Evolutionary conservation across 1,140 invertebrate genomes (phyloP), one percentile per base, ranked within the genome.

Genomic region (Cephus cinctus): DNA sequence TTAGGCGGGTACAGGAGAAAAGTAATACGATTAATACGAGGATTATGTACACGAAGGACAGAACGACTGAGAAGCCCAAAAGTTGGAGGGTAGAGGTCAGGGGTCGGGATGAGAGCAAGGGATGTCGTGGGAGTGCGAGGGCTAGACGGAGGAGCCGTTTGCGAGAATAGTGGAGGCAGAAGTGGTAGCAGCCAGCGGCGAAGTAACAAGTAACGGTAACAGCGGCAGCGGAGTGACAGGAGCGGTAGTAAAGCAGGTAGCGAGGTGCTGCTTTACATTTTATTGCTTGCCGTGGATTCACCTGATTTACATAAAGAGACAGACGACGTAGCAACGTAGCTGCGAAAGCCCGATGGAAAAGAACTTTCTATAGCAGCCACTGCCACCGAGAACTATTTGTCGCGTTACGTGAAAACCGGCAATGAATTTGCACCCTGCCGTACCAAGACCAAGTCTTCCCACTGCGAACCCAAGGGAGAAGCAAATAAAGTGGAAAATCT

Each of bases 201-300:
- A 8, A n/a, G n/a, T n/a, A n/a, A n/a, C n/a, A n/a, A n/a, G n/a
- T n/a, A n/a, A n/a, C n/a, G n/a, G n/a, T n/a, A n/a, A n/a, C n/a
- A n/a, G n/a, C n/a, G n/a, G n/a, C n/a, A n/a, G n/a, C n/a, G n/a
- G n/a, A n/a, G n/a, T 27, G 25, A 27, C 8, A 27, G 25, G 25
- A n/a, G 25, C 25, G 8, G 25, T 6, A 27, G 8, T 6, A 8
- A 27, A 6, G 8, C 8, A 30, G 19, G 20, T 15, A 6, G 31
- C 12, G 43, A 38, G 39, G 21, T 41, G 45, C 56, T 63, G 43
- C 47, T 65, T 65, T 65, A 58, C 59, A 65, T 63, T 63, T 65
- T 62, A 65, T 63, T 65, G 60, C 60, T 50, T 50, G 43, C 36
- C 52, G 30, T 53, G 55, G 56, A 59, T 64, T 57, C 52, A 35